Evolutionary conservation across 2,797 vertebrate genomes (phyloP), one percentile per base, ranked within the genome.

Genomic region (Neomorphus geoffroyi): DNA sequence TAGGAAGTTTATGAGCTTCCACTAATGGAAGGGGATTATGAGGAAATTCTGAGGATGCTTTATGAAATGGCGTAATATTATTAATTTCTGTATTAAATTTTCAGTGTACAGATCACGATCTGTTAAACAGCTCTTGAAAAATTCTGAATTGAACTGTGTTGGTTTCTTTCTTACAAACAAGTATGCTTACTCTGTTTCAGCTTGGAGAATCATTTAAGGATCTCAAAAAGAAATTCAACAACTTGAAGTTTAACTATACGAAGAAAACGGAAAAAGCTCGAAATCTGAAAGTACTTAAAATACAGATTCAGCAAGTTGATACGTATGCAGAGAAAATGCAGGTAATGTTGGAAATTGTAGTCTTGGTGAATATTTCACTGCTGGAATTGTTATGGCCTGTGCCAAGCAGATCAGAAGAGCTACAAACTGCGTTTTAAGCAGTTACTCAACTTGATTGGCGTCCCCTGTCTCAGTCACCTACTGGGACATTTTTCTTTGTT

Each of bases 171-270:
- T 61, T 27, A 48, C 75, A 87, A 61, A 95, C 23, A 93, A 80
- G 14, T 84, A 32, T 14, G 4, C 18, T 96, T 85, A 22, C 65
- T 87, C 70, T 91, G n/a, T 96, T 98, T 95, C 95, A 99, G 98
- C 95, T 98, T 86, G 98, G 97, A 96, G 98, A 98, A 65, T 98
- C 98, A 60, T 99, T 98, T 96, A 99, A 98, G 96, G 98, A 99
- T 94, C 97, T 98, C 57, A 99, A 98, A 97, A 99, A 98, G 97
- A 99, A 98, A 96, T 98, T 99, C 97, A 99, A 99, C 96, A 99
- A 99, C 87, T 92, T 98, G 94, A 99, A 98, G 94, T 99, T 99
- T 93, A 99, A 98, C 95, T 99, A 99, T 43, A 96, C 91, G 45
- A 99, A 99, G 97, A 99, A 98, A 97, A 98, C 96, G 21, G 98